Percentiles rank a stretch among this genome's conserved stretches.
Conservation (phyloP, 92 coral and sea anemone genomes). For the Nematostella vectensis region DNA sequence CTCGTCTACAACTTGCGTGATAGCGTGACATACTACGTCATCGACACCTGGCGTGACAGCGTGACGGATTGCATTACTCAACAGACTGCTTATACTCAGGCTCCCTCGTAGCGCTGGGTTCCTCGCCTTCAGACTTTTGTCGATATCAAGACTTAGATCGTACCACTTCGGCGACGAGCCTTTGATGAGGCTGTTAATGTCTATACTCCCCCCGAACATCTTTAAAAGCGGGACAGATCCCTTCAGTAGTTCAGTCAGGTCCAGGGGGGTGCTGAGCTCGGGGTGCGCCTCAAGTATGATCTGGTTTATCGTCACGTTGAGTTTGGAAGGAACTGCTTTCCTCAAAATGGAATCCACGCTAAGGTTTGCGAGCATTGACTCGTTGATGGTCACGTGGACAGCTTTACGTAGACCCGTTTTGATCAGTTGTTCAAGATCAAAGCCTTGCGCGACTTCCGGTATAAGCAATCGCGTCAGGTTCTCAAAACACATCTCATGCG, state of each 20-base stretch:
- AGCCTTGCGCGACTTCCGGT: slow-evolving; percentile 11
- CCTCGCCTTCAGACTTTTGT: slow-evolving; percentile 1
- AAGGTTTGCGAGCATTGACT: slow-evolving; percentile 1
- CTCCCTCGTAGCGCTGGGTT: slow-evolving; percentile 21
- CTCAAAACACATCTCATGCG: too few relatives aligned
- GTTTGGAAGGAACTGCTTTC: neutral
- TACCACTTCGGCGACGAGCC: neutral
- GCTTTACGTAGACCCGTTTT: slow-evolving; percentile 2
- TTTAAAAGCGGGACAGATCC: slow-evolving; percentile 10
- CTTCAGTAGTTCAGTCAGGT: slow-evolving; percentile 3
- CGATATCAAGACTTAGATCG: slow-evolving; percentile 10
- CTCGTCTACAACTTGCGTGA: neutral
- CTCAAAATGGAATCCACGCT: slow-evolving; percentile 6
- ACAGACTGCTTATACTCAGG: neutral
- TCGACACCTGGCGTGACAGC: slow-evolving; percentile 6
- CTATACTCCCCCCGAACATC: neutral
- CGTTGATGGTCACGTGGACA: slow-evolving; percentile 5
- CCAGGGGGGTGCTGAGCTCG: neutral
- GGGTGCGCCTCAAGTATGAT: slow-evolving; percentile 8
- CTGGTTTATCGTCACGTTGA: slow-evolving; percentile 2
- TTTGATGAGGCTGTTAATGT: slow-evolving; percentile 7
- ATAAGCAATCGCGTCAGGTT: too few relatives aligned
- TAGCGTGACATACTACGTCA: neutral
- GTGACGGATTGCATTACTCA: neutral
- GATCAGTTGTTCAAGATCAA: slow-evolving; percentile 11